Base-by-base conservation (phyloP, 2,888 invertebrate genomes). In the Glyphotaelius pellucidus region DNA sequence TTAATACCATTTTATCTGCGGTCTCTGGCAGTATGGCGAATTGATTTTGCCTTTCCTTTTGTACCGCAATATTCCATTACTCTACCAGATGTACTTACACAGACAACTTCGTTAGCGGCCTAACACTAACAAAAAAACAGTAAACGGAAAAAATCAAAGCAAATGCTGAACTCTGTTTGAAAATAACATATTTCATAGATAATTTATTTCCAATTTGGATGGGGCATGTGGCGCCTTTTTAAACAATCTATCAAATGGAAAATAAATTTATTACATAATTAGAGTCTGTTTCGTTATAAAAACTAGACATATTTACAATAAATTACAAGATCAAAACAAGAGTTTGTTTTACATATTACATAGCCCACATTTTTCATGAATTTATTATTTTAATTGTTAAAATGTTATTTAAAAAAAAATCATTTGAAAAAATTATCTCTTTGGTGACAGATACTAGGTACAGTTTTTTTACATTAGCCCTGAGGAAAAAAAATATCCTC, bases 21-120 rank as follows among this genome's bases (percentile, higher is more conserved):
- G 81, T 81, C 81, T 81, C 81, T 4, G 67, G 67, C 4, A 67
- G 67, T 67, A 81, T 5, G 81, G 32, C 14, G 19, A 32, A 81
- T 81, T 81, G 81, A 81, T 32, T 32, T 81, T 31, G 32, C 81
- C 30, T 81, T 81, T 81, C 81, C 81, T 81, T 81, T 81, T 32
- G 81, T 31, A 81, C 81, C 81, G 81, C 81, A 81, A 81, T 19
- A 81, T 31, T 31, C 81, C 32, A 81, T 81, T 32, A 81, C 81
- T 81, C 32, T 81, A 19, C 31, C 32, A 25, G 67, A 67, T n/a
- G n/a, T 67, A 67, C 67, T n/a, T 67, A 25, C 25, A 67, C 67
- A 67, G 67, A 25, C 67, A 67, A 67, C 67, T 67, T 67, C 67
- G 67, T 67, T 67, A 67, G 67, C n/a, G 67, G 67, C 25, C 7